Percentiles rank a stretch among this genome's conserved stretches.
Evolutionary conservation across 2,888 invertebrate genomes (phyloP).

Genomic region (Apoda limacodes): DNA sequence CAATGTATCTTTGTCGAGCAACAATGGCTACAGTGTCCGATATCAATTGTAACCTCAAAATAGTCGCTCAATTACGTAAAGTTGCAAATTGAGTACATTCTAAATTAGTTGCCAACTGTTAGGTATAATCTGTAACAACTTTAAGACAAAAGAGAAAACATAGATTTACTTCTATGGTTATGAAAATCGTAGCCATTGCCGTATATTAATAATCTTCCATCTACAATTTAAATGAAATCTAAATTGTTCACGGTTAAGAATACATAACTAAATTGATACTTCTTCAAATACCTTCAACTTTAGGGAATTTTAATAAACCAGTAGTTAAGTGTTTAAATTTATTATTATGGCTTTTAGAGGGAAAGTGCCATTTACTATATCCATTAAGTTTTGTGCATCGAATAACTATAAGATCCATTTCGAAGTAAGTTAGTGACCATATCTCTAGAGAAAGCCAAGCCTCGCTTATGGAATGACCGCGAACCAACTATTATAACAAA

Average conservation of each 20-base stretch:
- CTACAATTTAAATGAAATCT: no score
- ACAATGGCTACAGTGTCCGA: conserved; percentile 55
- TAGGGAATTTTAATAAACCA: conserved; percentile 52
- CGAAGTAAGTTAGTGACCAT: no score
- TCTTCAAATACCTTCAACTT: conserved; percentile 35
- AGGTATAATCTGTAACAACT: no score
- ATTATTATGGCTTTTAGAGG: no score
- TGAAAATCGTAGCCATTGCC: no score
- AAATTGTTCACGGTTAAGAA: conserved; percentile 40
- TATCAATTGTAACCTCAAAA: conserved; percentile 58
- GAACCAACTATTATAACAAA: conserved; percentile 39
- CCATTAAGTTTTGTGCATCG: conserved; percentile 54
- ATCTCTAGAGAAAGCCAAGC: conserved; percentile 55
- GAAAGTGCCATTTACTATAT: no score
- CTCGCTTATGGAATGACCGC: conserved; percentile 43
- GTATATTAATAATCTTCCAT: no score
- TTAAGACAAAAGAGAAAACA: no score
- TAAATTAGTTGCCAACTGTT: conserved; percentile 53
- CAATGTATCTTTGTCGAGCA: conserved; percentile 60
- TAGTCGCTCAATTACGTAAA: conserved; percentile 60
- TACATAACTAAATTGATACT: conserved; percentile 52
- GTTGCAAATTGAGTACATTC: conserved; percentile 41
- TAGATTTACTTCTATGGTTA: no score
- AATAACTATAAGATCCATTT: no score
- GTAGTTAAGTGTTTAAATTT: conserved; percentile 56